phyloP scores from a whole-genome alignment of 1,140 invertebrate species.

The Macrosteles quadrilineatus region DNA sequence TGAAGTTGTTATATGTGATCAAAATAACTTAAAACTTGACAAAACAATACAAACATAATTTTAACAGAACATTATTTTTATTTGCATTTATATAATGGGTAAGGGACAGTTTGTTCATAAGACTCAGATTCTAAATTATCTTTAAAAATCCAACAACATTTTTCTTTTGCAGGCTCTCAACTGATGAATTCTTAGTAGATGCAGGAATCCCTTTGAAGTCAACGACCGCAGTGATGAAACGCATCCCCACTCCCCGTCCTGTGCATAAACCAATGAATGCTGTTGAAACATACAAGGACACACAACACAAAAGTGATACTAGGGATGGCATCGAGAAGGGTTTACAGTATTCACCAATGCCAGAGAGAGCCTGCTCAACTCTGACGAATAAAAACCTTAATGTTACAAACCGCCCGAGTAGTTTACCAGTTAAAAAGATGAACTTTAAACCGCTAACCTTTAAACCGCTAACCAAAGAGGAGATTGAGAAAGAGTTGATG shows the following conservation, averaged over 20 bases:
- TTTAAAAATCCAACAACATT: too few species aligned
- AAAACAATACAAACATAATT: too few species aligned
- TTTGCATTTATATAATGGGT: too few species aligned
- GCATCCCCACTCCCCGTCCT: background rate
- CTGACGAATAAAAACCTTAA: background rate
- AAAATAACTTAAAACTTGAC: too few species aligned
- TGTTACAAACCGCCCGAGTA: background rate
- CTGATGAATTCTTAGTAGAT: conserved; percentile 10
- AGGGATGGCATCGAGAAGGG: background rate
- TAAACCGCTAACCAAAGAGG: conserved; percentile 2
- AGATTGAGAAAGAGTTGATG: conserved; percentile 7
- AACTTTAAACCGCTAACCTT: background rate
- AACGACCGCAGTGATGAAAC: background rate
- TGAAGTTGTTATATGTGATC: too few species aligned
- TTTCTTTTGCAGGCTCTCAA: background rate
- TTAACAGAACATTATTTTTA: too few species aligned
- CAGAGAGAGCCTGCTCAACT: background rate
- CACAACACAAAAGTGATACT: background rate
- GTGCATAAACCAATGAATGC: background rate
- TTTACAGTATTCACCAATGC: background rate
- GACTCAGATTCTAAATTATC: too few species aligned
- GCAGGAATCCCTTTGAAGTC: conserved; percentile 4
- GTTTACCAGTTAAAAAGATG: background rate
- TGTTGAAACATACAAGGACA: too few species aligned
- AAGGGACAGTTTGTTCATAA: too few species aligned